Evolutionary conservation across 2,797 vertebrate species (phyloP), one percentile per base, ranked within the genome.

Genomic region (Diplodus sargus): DNA sequence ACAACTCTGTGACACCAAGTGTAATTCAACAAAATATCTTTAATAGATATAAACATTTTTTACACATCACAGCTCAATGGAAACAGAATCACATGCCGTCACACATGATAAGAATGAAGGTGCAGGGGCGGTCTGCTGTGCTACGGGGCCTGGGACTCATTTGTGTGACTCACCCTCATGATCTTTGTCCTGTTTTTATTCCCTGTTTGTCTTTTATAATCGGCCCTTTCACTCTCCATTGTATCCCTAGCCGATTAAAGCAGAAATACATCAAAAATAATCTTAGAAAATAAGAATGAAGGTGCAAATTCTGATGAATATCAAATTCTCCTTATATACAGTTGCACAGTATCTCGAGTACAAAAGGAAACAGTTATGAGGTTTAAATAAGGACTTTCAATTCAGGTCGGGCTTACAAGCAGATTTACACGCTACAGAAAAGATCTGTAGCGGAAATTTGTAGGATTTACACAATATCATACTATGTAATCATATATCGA

Each of bases 11-110:
- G 54, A 76, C 17, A 72, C 73, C 61, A 74, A 39, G 51, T 87
- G 75, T 90, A 92, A 81, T 91, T 90, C 89, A 93, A 93, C 92
- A 95, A 95, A 95, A 95, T 94, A 93, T 93, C 85, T 95, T 94
- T 94, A 94, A 94, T 94, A 92, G 91, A 93, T 93, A 94, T 88
- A 93, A 94, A 94, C 91, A 84, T 91, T 92, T 87, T 34, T 86
- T 92, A 94, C 90, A 94, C 92, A 89, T 92, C 93, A 93, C 93
- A 94, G 87, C 91, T 93, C 84, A 92, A 93, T 92, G 91, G 88
- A 93, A 93, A 93, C 85, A 87, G 80, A 85, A 87, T 91, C 78
- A 93, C 92, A 93, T 93, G 93, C 89, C 78, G 86, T 90, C 85
- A 91, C 85, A 93, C 91, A 79, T 90, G 91, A 90, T 86, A 74